phyloP scores from a whole-genome alignment of 2,113 vertebrate genomes.

The Mus spicilegus region DNA sequence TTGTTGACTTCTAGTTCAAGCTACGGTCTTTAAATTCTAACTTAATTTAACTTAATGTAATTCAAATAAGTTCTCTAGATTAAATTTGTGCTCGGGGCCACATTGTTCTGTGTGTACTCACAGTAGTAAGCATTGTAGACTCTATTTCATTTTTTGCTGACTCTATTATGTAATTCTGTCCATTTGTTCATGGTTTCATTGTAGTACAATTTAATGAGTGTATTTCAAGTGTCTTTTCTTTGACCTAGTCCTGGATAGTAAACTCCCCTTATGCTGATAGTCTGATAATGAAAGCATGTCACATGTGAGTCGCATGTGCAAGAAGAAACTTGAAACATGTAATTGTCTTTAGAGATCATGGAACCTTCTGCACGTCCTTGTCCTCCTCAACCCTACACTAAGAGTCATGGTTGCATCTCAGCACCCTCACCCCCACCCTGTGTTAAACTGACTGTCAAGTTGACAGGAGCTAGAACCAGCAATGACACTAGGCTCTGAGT shows the following conservation, averaged over 20 bases:
- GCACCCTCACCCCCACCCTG: background rate
- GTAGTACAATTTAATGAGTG: constrained; percentile 98
- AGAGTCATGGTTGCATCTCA: background rate
- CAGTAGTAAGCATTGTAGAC: constrained; percentile 99
- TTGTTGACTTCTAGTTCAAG: constrained; percentile 96
- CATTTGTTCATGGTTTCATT: constrained; percentile 98
- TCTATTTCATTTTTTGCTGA: constrained; percentile 98
- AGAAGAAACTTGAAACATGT: background rate
- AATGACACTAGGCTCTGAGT: background rate
- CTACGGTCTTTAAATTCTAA: constrained; percentile 99
- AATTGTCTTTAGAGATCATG: background rate
- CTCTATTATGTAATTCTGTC: constrained; percentile 99
- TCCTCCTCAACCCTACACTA: background rate
- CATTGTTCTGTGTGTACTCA: constrained; percentile 98
- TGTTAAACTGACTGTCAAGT: background rate
- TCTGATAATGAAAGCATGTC: constrained; percentile 98
- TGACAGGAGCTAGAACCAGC: background rate
- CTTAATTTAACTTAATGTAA: too few relatives aligned
- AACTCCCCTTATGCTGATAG: constrained; percentile 93
- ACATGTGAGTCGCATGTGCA: constrained; percentile 90
- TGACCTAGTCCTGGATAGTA: constrained; percentile 94
- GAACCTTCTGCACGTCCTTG: background rate
- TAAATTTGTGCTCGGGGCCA: constrained; percentile 98
- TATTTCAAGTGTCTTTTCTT: constrained; percentile 92
- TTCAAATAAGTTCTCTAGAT: constrained; percentile 98